Conservation (phyloP, 2,797 vertebrate genomes). For the Syngnathus rostellatus region DNA sequence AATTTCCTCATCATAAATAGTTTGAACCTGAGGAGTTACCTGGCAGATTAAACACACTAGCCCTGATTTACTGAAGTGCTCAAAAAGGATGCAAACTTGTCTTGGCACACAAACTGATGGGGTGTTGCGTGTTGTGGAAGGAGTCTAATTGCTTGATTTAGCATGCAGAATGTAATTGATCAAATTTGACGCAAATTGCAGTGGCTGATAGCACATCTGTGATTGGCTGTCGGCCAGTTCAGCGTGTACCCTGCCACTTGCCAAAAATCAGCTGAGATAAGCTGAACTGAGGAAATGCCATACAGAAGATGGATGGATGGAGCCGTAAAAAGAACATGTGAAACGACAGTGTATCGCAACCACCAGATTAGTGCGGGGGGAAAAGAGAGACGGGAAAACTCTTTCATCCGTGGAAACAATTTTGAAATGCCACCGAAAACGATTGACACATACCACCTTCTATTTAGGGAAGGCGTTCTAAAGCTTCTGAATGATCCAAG, state of each 20-base stretch:
- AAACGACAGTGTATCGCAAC: neutral
- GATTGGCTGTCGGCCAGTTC: no score
- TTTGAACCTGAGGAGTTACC: constrained; percentile 44
- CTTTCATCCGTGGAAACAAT: neutral
- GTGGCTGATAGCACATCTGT: neutral
- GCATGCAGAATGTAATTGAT: neutral
- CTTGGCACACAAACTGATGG: neutral
- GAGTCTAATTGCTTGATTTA: neutral
- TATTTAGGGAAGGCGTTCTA: no score
- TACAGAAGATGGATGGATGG: no score
- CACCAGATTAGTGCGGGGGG: neutral
- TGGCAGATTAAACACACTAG: constrained; percentile 6
- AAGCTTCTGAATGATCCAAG: no score
- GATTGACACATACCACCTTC: no score
- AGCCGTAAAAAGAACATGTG: no score
- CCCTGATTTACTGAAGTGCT: neutral
- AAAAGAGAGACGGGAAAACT: neutral
- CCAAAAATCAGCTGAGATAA: no score
- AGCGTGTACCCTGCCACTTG: no score
- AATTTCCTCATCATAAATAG: constrained; percentile 47
- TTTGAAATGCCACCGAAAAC: neutral
- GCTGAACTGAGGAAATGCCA: no score
- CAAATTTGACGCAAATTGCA: neutral
- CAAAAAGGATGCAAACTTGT: neutral
- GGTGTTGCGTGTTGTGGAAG: neutral